These are phyloP conservation scores for Panagrolaimus sp. DNA, from an alignment of 1,140 invertebrate species.

Conservation along the genomic window DNA sequence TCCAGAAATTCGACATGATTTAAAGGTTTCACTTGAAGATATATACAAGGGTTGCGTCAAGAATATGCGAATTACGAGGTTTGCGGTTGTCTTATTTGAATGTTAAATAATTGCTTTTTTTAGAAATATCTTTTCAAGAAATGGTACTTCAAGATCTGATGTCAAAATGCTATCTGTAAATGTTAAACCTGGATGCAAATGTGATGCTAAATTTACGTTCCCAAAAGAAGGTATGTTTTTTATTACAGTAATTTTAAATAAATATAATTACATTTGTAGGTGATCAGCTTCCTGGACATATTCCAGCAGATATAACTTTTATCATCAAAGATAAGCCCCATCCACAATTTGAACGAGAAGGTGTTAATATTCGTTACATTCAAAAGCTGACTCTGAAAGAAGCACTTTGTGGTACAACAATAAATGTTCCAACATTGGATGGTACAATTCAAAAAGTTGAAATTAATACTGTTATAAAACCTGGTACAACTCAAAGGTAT, in stretches of 20 bases:
- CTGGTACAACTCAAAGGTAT: slow-evolving; percentile 74
- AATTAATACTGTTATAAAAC: slow-evolving; percentile 83
- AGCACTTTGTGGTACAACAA: slow-evolving; percentile 62
- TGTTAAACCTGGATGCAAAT: slow-evolving; percentile 97
- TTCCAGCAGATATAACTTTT: slow-evolving; percentile 97
- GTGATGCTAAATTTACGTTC: slow-evolving; percentile 97
- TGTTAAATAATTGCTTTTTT: slow-evolving; percentile 9
- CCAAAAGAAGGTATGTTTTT: slow-evolving; percentile 95
- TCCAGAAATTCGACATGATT: slow-evolving; percentile 86
- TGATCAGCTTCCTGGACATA: slow-evolving; percentile 86
- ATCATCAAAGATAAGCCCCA: slow-evolving; percentile 98
- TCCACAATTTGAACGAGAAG: slow-evolving; percentile 84
- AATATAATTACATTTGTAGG: too few relatives aligned
- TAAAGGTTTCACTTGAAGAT: slow-evolving; percentile 80
- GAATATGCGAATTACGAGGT: slow-evolving; percentile 97
- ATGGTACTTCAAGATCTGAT: slow-evolving; percentile 73
- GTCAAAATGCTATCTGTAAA: slow-evolving; percentile 97
- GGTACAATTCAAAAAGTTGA: slow-evolving; percentile 77
- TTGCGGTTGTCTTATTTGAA: too few relatives aligned
- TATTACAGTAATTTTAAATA: too few relatives aligned
- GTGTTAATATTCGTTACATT: slow-evolving; percentile 76
- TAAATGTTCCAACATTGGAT: slow-evolving; percentile 82
- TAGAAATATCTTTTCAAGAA: slow-evolving; percentile 65
- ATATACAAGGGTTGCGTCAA: slow-evolving; percentile 75
- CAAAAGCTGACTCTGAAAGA: slow-evolving; percentile 83